Evolutionary conservation across 2,797 vertebrate species (phyloP), one percentile per base, ranked within the genome.

Genomic region (Linurgus olivaceus): DNA sequence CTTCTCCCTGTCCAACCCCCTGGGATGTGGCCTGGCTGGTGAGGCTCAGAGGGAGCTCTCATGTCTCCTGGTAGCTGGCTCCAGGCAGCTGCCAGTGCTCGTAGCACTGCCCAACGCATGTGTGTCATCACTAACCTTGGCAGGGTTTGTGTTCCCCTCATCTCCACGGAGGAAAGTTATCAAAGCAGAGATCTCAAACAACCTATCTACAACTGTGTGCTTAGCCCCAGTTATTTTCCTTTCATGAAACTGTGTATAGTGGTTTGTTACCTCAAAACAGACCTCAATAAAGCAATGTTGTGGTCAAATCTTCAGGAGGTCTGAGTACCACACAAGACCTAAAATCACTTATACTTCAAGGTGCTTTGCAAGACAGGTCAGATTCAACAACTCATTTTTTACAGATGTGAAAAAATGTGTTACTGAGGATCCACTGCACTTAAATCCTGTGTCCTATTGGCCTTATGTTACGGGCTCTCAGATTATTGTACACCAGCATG

Each of bases 91-190:
- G 29, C 29, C 50, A 52, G 21, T 4, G 5, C 31, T 47, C 0
- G 0, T 1, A 7, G 26, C 25, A 40, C 33, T 62, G 52, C 33
- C 9, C 25, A 33, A 24, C 4, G 7, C 2, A 16, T 0, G 0
- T 3, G 6, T 50, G n/a, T 5, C 54, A 13, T 35, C 54, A 58
- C 7, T 31, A 15, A 44, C 40, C 11, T 73, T 37, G 12, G 17
- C 7, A 58, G 10, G 15, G 15, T 21, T 44, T 83, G 10, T 33
- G 13, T 47, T 70, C 28, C 29, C 74, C 23, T 19, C 38, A 33
- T 44, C 42, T 82, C 8, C 35, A 44, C 19, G 31, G 54, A 6
- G 6, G 13, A 44, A 84, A 38, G 28, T 16, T 55, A 29, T 86
- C 44, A 90, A 63, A 74, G 48, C 3, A 74, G 50, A 59, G 13